Base-by-base conservation (phyloP, 2,797 vertebrate species). In the Anniella stebbinsi region DNA sequence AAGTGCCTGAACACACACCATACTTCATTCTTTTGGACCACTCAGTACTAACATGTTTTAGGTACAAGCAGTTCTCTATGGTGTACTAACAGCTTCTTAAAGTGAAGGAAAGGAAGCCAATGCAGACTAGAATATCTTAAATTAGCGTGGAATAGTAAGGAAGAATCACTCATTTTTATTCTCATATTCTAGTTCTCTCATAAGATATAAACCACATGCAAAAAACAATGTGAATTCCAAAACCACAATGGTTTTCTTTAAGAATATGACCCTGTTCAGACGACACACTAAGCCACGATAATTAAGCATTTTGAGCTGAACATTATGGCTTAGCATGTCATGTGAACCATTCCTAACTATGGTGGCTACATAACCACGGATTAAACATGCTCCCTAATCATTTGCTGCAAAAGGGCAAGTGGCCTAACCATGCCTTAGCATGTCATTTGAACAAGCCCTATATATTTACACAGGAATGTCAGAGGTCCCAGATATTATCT, bases 1-100 rank as follows among this genome's bases (percentile, higher is more conserved):
- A 48, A 0, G 0, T 36, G 12, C 0, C 1, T 13, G 5, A 2
- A 23, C 5, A 5, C 60, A 21, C 60, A 45, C 41, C 38, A 48
- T 30, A 48, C 45, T 48, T 38, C 63, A 41, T 33, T 38, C 18
- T 23, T 33, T 30, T 45, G 69, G 38, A 17, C 38, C 33, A 86
- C 33, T 73, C 69, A 48, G 41, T 2, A 83, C 11, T 69, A 67
- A 45, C 45, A 1, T 30, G 36, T n/a, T 69, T 69, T 51, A 84
- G 17, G 41, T 83, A 67, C 21, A 84, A 84, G 38, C 66, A 48
- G 83, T 12, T 63, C 1, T 48, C 51, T 51, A 51, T 51, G 51
- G 51, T 10, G 38, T 36, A 25, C 13, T 6, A 73, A 28, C 41
- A 41, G 30, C 15, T 80, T 48, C 51, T 57, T 54, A 81, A 81